Evolutionary conservation across 2,113 vertebrate genomes (phyloP), one percentile per base, ranked within the genome.

Genomic region (Cyprinodon tularosa): DNA sequence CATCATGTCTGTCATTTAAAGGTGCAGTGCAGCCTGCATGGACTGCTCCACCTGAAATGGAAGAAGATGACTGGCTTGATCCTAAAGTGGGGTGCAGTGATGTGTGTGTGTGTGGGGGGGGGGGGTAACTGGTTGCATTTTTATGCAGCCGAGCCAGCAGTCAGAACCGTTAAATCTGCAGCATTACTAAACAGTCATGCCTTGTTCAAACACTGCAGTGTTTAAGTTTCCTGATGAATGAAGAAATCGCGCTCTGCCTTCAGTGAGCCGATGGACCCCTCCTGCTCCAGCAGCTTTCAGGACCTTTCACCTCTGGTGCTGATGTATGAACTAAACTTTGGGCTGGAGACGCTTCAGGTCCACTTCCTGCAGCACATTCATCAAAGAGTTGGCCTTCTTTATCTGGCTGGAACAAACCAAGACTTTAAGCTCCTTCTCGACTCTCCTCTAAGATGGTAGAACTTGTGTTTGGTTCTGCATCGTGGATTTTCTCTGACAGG

Each of bases 201-300:
- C 82, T 81, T 84, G 13, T 9, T 61, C 17, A 36, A 57, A 40
- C 6, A 1, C 9, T 59, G 63, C 48, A 3, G 40, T 61, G 20
- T 62, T 57, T 15, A 20, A 20, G 50, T 76, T 72, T 29, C 15
- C 40, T 71, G 59, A 50, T 79, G 71, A 84, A 74, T 78, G 71
- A 84, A 69, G 68, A 75, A 72, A 75, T 79, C 4, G 42, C 74
- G 80, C 80, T 85, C 77, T 83, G 83, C 84, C 82, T 91, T 82
- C 69, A 57, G 14, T 72, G 78, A 85, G 71, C 71, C 76, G 66
- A 82, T 45, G 5, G 68, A 86, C n/a, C 66, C 63, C 72, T 71
- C 57, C 69, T 73, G 9, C 38, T 63, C 48, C 48, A 53, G 14
- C 48, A 17, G 48, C 15, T 47, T 47, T 14, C 8, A 53, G 48